Evolutionary conservation across 2,888 invertebrate genomes (phyloP).

Genomic region (Hyalella azteca): DNA sequence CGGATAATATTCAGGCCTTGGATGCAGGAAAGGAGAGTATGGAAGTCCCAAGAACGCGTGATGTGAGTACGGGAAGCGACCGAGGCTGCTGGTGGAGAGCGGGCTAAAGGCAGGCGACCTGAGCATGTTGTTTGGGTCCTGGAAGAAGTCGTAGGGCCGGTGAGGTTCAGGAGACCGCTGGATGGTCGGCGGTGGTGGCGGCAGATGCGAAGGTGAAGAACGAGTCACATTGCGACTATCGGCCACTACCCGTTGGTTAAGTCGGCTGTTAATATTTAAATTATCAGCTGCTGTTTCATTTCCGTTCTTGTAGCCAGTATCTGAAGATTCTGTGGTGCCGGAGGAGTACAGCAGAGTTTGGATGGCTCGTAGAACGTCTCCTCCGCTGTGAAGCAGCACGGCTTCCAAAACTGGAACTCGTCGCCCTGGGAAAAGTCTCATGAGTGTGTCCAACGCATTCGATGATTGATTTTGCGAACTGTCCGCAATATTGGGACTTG

Average conservation of each 20-base stretch:
- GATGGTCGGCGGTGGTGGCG: conserved; percentile 43
- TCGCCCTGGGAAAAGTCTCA: conserved; percentile 87
- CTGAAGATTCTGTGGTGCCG: conserved; percentile 59
- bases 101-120: conserved; percentile 50
- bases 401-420: conserved; percentile 85
- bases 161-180: conserved; percentile 41
- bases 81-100: conserved; percentile 45
- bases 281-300: neutral
- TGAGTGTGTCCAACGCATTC: conserved; percentile 75
- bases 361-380: conserved; percentile 91
- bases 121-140: conserved; percentile 44
- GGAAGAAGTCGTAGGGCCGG: conserved; percentile 43
- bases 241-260: conserved; percentile 17
- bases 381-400: conserved; percentile 80
- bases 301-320: neutral
- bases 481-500: conserved; percentile 24
- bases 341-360: conserved; percentile 82
- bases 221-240: neutral
- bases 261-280: neutral
- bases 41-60: conserved; percentile 51
- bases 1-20: conserved; percentile 44
- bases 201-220: conserved; percentile 37
- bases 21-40: conserved; percentile 51
- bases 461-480: neutral
- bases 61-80: conserved; percentile 51